Base-by-base conservation (phyloP, 2,888 invertebrate species). In the Drosophila meridionalis region DNA sequence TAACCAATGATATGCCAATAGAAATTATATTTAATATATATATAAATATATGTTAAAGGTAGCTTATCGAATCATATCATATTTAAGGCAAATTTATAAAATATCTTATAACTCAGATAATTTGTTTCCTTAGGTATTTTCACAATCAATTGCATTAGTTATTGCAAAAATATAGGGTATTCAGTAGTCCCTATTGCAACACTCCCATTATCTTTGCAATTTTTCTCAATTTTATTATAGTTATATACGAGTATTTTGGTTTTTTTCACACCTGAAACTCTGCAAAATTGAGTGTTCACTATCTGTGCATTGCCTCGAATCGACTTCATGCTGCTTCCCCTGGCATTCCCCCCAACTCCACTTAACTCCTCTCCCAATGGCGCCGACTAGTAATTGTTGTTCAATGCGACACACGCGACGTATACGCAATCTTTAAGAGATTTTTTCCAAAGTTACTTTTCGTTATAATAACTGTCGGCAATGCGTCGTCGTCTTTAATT, bases 201-300 rank as follows among this genome's bases (percentile, higher is more conserved):
- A 30, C 42, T 40, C 47, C 7, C 38, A 43, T 60, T 58, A 11
- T n/a, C 28, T n/a, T 56, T 50, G 34, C 30, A 43, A 50, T 69
- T 61, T 50, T 50, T 5, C 3, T 30, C 8, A 38, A 40, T 48
- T 73, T 68, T 56, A 66, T 69, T 66, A 59, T 55, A 32, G 50
- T n/a, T 50, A 55, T 77, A 69, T 69, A 26, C 40, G 65, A 12
- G 47, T 48, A 32, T 59, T 69, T 59, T 56, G 34, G 4, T 20
- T 55, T 69, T 73, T 73, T 78, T 81, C 78, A 81, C 83, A 83
- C 86, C 83, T 80, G 80, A 78, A 82, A 73, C 52, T n/a, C 5
- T 69, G 78, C 71, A 69, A 50, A 53, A 40, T 68, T 55, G 59
- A 67, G 32, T 65, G 68, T 47, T 58, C 62, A 50, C 42, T 65